These are phyloP conservation scores for Nerophis lumbriciformis DNA, from an alignment of 2,113 vertebrate species.

Conservation along the genomic window DNA sequence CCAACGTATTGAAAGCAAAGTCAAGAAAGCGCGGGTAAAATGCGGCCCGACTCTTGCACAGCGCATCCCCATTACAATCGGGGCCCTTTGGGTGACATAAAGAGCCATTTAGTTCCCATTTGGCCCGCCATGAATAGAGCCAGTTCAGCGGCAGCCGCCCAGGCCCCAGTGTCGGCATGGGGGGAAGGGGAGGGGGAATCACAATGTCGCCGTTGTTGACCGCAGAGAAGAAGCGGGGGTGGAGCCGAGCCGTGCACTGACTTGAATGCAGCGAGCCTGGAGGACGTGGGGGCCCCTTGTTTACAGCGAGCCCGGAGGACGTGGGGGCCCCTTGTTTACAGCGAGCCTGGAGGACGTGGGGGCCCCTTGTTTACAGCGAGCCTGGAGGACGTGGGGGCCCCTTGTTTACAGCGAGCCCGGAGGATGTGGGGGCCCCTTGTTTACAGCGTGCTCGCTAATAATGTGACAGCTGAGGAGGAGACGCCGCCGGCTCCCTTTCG, in stretches of 20 bases:
- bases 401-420: constrained; percentile 76
- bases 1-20: constrained; percentile 32
- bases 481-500: constrained; percentile 31
- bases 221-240: constrained; percentile 68
- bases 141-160: constrained; percentile 80
- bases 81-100: constrained; percentile 61
- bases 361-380: no score
- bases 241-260: constrained; percentile 79
- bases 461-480: constrained; percentile 84
- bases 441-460: constrained; percentile 85
- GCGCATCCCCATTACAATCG: constrained; percentile 56
- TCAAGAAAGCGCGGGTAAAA: constrained; percentile 45
- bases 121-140: constrained; percentile 64
- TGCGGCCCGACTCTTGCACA: constrained; percentile 36
- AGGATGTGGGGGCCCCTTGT: constrained; percentile 79
- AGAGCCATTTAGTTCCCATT: constrained; percentile 66
- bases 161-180: constrained; percentile 76
- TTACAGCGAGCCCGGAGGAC: constrained; percentile 67
- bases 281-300: constrained; percentile 79
- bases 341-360: no score
- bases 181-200: constrained; percentile 67
- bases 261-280: constrained; percentile 76
- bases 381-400: constrained; percentile 1
- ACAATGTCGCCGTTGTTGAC: constrained; percentile 92
- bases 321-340: no score